A percentile compares a stretch with the other conserved stretches of the same genome.
Evolutionary conservation across 1,140 invertebrate genomes (phyloP).

Genomic region (Dinothrombium tinctorium): DNA sequence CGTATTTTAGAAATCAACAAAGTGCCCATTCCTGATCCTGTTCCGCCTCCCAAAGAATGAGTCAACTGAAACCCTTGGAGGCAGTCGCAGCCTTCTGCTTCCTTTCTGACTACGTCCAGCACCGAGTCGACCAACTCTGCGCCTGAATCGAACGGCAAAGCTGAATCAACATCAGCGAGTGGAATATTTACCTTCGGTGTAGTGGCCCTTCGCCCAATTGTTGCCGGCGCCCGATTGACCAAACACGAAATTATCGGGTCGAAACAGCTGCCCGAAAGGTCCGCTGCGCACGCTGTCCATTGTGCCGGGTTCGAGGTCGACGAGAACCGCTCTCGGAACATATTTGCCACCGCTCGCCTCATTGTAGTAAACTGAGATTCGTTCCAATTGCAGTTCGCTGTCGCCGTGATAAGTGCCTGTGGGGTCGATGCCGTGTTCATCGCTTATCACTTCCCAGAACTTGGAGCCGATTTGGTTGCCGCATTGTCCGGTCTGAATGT

Average conservation of each 20-base stretch:
- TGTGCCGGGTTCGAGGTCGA: conserved; percentile 70
- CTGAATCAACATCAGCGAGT: neutral
- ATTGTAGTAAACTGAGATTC: conserved; percentile 81
- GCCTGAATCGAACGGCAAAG: conserved; percentile 9
- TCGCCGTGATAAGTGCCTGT: conserved; percentile 63
- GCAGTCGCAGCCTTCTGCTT: conserved; percentile 51
- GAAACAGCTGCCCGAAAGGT: conserved; percentile 60
- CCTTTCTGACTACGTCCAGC: conserved; percentile 58
- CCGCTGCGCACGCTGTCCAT: conserved; percentile 72
- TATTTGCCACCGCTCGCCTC: conserved; percentile 61
- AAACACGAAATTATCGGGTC: conserved; percentile 28
- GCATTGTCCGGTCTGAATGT: conserved; percentile 29
- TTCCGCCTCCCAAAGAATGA: conserved; percentile 19
- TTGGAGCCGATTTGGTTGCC: conserved; percentile 72
- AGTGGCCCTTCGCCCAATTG: conserved; percentile 77
- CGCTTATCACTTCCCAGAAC: conserved; percentile 54
- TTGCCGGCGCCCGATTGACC: conserved; percentile 32
- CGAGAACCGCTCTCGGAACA: conserved; percentile 60
- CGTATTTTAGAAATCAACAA: conserved; percentile 19
- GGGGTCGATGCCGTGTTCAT: conserved; percentile 72
- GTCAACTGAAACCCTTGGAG: conserved; percentile 27
- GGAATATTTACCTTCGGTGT: conserved; percentile 56
- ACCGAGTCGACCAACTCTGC: conserved; percentile 60
- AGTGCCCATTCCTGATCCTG: conserved; percentile 20
- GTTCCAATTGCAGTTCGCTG: conserved; percentile 58